These are phyloP conservation scores for Sebastiscus tertius DNA, from an alignment of 2,797 vertebrate species.

Conservation along the genomic window DNA sequence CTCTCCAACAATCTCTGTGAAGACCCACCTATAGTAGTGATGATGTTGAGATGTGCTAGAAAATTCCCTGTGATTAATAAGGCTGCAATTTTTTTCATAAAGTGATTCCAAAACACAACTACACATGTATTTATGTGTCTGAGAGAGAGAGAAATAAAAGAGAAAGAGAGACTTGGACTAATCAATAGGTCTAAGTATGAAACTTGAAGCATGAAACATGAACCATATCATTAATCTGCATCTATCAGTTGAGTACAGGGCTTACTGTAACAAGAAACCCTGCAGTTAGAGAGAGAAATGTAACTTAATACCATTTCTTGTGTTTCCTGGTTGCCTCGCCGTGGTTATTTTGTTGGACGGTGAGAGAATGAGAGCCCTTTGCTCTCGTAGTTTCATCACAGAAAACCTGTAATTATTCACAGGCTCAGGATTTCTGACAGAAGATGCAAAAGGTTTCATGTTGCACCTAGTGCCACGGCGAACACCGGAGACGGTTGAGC, in stretches of 20 bases:
- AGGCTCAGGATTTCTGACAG: not conserved
- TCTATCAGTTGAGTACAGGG: constrained; percentile 5
- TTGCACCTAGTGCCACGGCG: not conserved
- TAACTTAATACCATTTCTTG: constrained; percentile 19
- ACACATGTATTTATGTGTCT: not conserved
- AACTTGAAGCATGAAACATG: constrained; percentile 17
- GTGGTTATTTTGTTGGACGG: constrained; percentile 1
- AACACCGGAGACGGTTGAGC: not conserved
- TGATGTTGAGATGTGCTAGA: not conserved
- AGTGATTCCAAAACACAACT: not conserved
- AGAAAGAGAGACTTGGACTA: not conserved
- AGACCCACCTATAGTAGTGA: too few relatives aligned
- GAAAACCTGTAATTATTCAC: constrained; percentile 3
- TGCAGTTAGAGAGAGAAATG: constrained; percentile 30
- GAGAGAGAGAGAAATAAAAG: not conserved
- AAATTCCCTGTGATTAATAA: constrained; percentile 5
- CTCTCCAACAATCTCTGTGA: not conserved
- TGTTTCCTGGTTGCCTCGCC: constrained; percentile 40
- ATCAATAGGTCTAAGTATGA: not conserved
- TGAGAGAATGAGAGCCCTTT: constrained; percentile 24
- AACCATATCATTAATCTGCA: constrained; percentile 15
- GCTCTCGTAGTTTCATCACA: not conserved
- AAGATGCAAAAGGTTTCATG: not conserved
- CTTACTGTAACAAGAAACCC: constrained; percentile 29
- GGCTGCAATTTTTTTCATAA: not conserved